Percentiles rank a stretch among this genome's conserved stretches.
phyloP scores from a whole-genome alignment of 2,113 vertebrate genomes.

The Emberiza fucata region DNA sequence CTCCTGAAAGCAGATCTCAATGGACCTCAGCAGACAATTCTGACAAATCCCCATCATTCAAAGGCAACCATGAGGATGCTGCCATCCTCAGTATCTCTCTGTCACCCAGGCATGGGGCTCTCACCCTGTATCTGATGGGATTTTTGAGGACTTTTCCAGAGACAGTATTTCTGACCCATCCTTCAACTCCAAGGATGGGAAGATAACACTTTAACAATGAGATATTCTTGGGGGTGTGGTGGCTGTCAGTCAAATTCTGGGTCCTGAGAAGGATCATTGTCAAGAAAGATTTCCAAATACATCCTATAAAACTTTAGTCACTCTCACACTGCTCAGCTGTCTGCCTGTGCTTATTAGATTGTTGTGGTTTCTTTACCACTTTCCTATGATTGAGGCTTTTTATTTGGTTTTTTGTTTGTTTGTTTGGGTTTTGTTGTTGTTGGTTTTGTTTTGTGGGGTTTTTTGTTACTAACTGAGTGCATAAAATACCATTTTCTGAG shows the following conservation, averaged over 20 bases:
- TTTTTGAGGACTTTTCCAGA: background rate
- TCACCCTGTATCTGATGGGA: background rate
- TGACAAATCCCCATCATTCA: background rate
- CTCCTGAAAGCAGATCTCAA: background rate
- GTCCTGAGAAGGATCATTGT: background rate
- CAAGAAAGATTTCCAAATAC: background rate
- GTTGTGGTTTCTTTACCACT: background rate
- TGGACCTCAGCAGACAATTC: background rate
- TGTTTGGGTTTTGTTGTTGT: background rate
- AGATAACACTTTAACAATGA: background rate
- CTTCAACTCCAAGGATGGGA: background rate
- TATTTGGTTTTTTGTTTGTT: background rate
- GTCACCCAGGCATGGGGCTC: background rate
- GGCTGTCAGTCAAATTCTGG: background rate
- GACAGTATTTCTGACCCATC: background rate
- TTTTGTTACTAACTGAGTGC: background rate
- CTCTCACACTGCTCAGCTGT: background rate
- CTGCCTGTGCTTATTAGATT: background rate
- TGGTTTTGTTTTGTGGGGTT: background rate
- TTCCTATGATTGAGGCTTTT: background rate
- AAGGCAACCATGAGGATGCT: fast-evolving
- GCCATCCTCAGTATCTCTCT: background rate
- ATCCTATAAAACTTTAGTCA: background rate
- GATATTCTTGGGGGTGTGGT: background rate
- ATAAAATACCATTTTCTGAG: background rate